A percentile compares a stretch with the other conserved stretches of the same genome.
These are phyloP conservation scores for Gymnorhina tibicen DNA, from an alignment of 2,113 vertebrate genomes.

Conservation along the genomic window DNA sequence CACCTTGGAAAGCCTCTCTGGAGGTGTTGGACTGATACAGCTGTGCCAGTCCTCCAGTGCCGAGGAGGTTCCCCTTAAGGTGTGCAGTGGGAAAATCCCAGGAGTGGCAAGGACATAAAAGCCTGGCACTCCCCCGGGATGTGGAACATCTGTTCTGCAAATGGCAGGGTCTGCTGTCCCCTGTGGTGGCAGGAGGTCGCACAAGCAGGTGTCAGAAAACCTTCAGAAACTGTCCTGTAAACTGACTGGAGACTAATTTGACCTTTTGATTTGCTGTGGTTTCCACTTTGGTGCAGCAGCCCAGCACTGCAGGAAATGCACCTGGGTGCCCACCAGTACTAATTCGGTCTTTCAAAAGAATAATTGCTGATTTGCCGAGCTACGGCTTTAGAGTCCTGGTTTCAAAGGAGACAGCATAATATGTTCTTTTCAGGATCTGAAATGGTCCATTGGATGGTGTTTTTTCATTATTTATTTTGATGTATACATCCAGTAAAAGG, in stretches of 20 bases:
- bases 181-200: neutral
- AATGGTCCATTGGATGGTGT: neutral
- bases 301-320: neutral
- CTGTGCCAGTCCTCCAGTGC: neutral
- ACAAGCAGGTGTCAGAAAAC: neutral
- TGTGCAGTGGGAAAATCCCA: neutral
- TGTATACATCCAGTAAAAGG: neutral
- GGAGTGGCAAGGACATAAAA: neutral
- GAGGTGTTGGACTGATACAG: neutral
- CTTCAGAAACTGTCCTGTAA: neutral
- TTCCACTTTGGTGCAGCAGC: neutral
- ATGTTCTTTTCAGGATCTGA: neutral
- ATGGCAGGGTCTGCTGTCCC: neutral
- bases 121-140: neutral
- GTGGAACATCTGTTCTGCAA: neutral
- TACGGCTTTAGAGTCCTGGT: neutral
- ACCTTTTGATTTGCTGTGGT: neutral
- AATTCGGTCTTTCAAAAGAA: neutral
- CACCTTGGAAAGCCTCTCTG: neutral
- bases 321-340: neutral
- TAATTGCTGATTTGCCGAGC: neutral
- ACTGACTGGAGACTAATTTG: accelerated
- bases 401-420: neutral
- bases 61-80: accelerated
- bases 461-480: neutral